Conservation (phyloP, 2,888 invertebrate genomes). For the Chrysomela aeneicollis region DNA sequence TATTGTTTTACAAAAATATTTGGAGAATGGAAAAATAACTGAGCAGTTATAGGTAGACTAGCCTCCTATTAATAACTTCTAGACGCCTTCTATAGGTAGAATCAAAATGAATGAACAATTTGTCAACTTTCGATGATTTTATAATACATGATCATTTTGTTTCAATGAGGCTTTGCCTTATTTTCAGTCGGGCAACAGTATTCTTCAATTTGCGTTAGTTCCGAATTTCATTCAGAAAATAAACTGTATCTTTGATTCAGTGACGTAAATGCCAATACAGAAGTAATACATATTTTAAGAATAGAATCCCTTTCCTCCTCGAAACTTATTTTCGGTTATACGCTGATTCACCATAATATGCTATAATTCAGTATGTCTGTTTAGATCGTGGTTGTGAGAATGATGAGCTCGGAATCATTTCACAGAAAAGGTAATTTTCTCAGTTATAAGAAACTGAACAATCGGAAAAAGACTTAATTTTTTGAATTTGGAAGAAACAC, state of each 20-base stretch:
- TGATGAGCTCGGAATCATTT: neutral
- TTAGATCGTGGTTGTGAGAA: neutral
- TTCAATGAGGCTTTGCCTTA: no score
- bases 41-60: no score
- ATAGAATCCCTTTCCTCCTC: neutral
- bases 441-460: neutral
- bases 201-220: neutral
- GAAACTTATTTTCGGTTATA: neutral
- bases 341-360: neutral
- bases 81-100: no score
- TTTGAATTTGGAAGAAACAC: no score
- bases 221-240: neutral
- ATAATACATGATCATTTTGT: no score
- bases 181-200: no score
- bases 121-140: no score
- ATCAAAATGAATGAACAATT: no score
- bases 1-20: no score
- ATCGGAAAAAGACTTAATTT: no score
- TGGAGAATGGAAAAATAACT: no score
- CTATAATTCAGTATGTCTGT: neutral
- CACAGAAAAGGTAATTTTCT: neutral
- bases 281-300: constrained; percentile 2
- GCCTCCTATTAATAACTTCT: no score
- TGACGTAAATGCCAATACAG: neutral
- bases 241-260: neutral